Base-by-base conservation (phyloP, 2,113 vertebrate genomes). In the Hoplias malabaricus region DNA sequence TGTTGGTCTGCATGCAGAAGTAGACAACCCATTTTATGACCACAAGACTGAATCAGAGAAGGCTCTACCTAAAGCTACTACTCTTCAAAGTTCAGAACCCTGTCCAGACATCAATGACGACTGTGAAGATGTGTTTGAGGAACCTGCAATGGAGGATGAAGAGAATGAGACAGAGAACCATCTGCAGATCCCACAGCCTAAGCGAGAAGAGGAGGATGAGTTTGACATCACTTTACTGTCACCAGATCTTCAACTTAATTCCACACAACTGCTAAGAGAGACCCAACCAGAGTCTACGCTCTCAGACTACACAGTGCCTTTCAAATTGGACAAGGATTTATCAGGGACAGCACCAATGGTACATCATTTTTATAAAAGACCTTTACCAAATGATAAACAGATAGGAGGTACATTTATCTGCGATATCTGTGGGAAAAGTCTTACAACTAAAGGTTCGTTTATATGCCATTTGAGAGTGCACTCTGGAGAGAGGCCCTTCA, bases 401-500 rank as follows among this genome's bases (percentile, higher is more conserved):
- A 63, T 11, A 38, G 56, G 25, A 1, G 21, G 16, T 25, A 61
- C 14, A 2, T 69, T 61, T 36, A 69, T 25, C 29, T 78, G 75
- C 34, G 50, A 78, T 63, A 36, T 78, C 6, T 78, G 75, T n/a
- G 67, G 67, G 21, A 78, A 70, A 38, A 70, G 61, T 29, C 67
- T 78, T n/a, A 43, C 75, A 33, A 70, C 75, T 4, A 78, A 78
- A 63, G 40, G 61, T 25, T 70, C 75, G 1, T 57, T 78, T 21
- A 46, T 67, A n/a, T 61, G 66, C 27, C 75, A 78, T 23, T 70
- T 62, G 66, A 78, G 56, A 62, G 2, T 78, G 42, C 75, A 78
- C 27, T 70, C 75, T 0, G 56, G 67, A 48, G 75, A 62, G 42
- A 78, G 40, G 23, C 67, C 54, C 21, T 78, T 70, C 12, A 38